A percentile compares a stretch with the other conserved stretches of the same genome.
phyloP scores from a whole-genome alignment of 2,888 invertebrate genomes.

The Ichneumon xanthorius region DNA sequence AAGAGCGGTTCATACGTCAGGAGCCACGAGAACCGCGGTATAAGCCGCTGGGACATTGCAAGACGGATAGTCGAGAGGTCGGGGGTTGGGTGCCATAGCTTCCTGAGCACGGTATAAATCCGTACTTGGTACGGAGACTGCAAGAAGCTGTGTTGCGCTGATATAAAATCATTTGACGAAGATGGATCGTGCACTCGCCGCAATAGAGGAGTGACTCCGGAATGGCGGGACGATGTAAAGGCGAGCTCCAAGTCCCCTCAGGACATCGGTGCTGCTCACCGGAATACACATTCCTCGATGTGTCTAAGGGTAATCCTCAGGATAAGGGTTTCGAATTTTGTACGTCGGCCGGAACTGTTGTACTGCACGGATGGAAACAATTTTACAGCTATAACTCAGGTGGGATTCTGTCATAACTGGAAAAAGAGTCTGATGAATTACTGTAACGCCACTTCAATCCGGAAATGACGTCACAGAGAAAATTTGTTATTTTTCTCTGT shows the following conservation, averaged over 20 bases:
- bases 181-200: slow-evolving; percentile 64
- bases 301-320: slow-evolving; percentile 31
- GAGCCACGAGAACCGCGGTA: slow-evolving; percentile 5
- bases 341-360: neutral
- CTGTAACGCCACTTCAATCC: neutral
- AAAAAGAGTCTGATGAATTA: neutral
- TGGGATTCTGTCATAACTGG: neutral
- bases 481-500: neutral
- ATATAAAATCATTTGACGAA: slow-evolving; percentile 68
- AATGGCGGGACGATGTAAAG: slow-evolving; percentile 40
- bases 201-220: slow-evolving; percentile 53
- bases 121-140: slow-evolving; percentile 29
- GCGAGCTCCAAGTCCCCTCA: slow-evolving; percentile 41
- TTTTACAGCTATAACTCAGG: neutral
- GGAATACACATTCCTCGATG: slow-evolving; percentile 54
- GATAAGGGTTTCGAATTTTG: slow-evolving; percentile 8
- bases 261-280: slow-evolving; percentile 14
- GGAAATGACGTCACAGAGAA: neutral
- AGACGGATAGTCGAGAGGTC: slow-evolving; percentile 61
- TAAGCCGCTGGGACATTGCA: slow-evolving; percentile 52
- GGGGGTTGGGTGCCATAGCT: slow-evolving; percentile 51
- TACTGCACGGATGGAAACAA: neutral
- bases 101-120: slow-evolving; percentile 36
- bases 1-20: slow-evolving; percentile 41
- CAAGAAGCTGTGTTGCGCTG: slow-evolving; percentile 62